A percentile compares a stretch with the other conserved stretches of the same genome.
Conservation (phyloP, 2,888 invertebrate genomes). For the Lepetodrilus schrolli region DNA sequence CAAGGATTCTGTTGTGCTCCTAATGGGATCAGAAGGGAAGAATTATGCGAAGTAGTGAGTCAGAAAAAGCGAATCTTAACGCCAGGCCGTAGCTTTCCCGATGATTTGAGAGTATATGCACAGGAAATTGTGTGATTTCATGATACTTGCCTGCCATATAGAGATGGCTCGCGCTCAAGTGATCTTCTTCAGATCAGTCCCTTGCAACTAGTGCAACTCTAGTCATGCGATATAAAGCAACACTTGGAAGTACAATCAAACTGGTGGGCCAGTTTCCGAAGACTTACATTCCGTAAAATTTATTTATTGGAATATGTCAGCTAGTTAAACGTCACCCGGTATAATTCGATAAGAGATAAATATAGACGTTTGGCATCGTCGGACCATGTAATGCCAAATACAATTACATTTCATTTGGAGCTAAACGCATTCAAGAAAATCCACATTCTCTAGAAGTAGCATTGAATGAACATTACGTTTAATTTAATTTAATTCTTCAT, state of each 20-base stretch:
- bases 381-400: too few species aligned
- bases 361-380: too few species aligned
- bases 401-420: too few species aligned
- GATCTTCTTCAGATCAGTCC: not conserved
- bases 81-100: not conserved
- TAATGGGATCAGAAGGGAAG: not conserved
- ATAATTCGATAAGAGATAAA: not conserved
- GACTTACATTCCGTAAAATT: constrained; percentile 11
- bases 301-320: not conserved
- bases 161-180: not conserved
- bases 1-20: not conserved
- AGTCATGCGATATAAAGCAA: not conserved
- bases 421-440: too few species aligned
- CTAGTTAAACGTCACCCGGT: not conserved
- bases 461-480: too few species aligned
- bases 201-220: constrained; percentile 4
- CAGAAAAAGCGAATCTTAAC: not conserved
- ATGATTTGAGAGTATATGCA: constrained; percentile 15
- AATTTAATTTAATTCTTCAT: too few species aligned
- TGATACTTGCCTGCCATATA: not conserved
- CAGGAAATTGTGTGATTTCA: constrained; percentile 23
- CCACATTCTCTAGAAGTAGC: too few species aligned
- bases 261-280: not conserved
- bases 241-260: not conserved
- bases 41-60: constrained; percentile 15